Evolutionary conservation across 2,888 invertebrate genomes (phyloP).

Genomic region (Peribatodes rhomboidaria): DNA sequence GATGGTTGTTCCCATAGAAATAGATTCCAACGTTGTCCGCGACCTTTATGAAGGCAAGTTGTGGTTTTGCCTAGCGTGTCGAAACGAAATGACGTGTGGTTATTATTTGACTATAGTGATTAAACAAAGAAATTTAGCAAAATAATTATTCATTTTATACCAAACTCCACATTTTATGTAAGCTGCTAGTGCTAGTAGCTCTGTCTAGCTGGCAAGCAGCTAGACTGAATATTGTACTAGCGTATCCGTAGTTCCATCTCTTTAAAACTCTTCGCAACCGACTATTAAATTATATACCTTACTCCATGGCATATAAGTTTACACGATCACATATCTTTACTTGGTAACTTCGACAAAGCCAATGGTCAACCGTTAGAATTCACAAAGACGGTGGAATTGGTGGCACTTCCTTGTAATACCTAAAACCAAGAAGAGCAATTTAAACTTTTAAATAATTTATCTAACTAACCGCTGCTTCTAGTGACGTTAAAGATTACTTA

Average conservation of each 20-base stretch:
- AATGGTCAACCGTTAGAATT: conserved; percentile 9
- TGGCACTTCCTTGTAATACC: conserved; percentile 81
- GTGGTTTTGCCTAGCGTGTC: too few relatives aligned
- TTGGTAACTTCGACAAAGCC: not conserved
- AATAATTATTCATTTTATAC: not conserved
- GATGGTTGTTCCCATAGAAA: conserved; percentile 44
- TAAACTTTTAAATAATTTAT: not conserved
- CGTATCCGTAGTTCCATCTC: too few relatives aligned
- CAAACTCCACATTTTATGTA: too few relatives aligned
- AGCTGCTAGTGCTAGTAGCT: not conserved
- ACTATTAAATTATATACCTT: not conserved
- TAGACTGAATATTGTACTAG: too few relatives aligned
- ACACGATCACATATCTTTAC: not conserved
- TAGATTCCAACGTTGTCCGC: conserved; percentile 31
- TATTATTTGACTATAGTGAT: conserved; percentile 15
- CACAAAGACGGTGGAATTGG: conserved; percentile 77
- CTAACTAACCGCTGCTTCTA: too few relatives aligned
- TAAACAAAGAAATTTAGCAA: not conserved
- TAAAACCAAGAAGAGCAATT: conserved; percentile 52
- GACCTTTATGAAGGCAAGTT: conserved; percentile 17
- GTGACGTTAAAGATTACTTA: too few relatives aligned
- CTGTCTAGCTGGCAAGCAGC: not conserved
- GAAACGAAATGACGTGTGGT: conserved; percentile 27
- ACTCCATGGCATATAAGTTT: not conserved
- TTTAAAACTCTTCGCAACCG: too few relatives aligned